Percentiles rank a stretch among this genome's conserved stretches.
These are phyloP conservation scores for Fabriciana adippe DNA, from an alignment of 2,888 invertebrate genomes.

Conservation along the genomic window DNA sequence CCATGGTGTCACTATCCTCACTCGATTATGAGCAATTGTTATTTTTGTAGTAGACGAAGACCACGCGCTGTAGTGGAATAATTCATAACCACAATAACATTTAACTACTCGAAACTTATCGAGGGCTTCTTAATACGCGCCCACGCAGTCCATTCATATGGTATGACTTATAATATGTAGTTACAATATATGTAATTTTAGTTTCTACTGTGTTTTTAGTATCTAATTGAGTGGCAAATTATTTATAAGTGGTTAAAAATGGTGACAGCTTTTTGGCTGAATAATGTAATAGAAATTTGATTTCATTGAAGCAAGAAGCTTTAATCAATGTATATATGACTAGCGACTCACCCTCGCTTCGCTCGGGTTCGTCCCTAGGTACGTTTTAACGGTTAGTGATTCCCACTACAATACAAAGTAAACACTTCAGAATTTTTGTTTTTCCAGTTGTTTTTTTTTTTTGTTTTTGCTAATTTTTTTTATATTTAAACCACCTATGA, in stretches of 20 bases:
- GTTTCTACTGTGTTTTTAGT: not conserved
- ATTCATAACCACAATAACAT: slow-evolving; percentile 53
- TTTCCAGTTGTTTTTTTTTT: too few relatives aligned
- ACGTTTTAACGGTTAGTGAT: too few relatives aligned
- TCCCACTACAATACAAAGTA: too few relatives aligned
- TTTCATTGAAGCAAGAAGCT: not conserved
- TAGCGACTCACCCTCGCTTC: too few relatives aligned
- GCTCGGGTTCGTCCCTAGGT: too few relatives aligned
- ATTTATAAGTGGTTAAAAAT: not conserved
- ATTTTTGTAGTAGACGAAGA: slow-evolving; percentile 53
- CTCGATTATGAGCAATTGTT: slow-evolving; percentile 57
- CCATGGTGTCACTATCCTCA: slow-evolving; percentile 44
- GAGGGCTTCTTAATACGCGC: slow-evolving; percentile 34
- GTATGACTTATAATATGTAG: slow-evolving; percentile 2
- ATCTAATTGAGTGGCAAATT: slow-evolving; percentile 5
- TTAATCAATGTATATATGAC: too few relatives aligned
- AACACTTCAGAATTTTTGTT: too few relatives aligned
- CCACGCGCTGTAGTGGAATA: slow-evolving; percentile 47
- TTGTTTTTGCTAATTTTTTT: too few relatives aligned
- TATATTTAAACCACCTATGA: too few relatives aligned
- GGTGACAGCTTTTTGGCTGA: not conserved
- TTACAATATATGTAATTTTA: not conserved
- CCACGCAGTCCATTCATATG: slow-evolving; percentile 29
- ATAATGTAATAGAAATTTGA: not conserved
- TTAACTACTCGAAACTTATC: slow-evolving; percentile 32